Evolutionary conservation across 2,113 vertebrate species (phyloP).

Genomic region (Hypanus sabinus): DNA sequence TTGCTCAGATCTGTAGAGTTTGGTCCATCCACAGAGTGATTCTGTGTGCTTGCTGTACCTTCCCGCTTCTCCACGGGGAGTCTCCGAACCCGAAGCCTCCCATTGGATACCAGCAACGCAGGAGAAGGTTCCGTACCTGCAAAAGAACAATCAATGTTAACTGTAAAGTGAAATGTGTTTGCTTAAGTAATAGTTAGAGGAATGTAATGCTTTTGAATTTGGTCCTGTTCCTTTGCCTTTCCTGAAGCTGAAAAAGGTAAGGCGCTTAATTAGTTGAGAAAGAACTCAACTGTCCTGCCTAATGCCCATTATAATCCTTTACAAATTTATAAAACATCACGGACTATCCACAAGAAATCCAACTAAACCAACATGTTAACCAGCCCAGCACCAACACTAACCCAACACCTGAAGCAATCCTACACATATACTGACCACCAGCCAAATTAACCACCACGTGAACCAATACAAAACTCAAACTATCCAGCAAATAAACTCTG

Average conservation of each 20-base stretch:
- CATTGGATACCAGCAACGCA: constrained; percentile 60
- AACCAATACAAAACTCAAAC: too few species aligned
- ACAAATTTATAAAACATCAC: background rate
- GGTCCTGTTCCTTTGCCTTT: background rate
- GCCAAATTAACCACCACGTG: too few species aligned
- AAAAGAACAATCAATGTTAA: background rate
- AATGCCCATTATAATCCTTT: background rate
- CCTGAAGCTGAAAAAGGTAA: background rate
- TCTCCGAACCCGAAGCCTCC: constrained; percentile 57
- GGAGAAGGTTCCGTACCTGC: constrained; percentile 74
- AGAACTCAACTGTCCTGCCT: background rate
- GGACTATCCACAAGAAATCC: background rate
- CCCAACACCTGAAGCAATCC: background rate
- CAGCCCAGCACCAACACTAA: background rate
- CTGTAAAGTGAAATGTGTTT: background rate
- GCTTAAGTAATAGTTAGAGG: background rate
- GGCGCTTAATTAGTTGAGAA: background rate
- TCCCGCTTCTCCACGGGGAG: constrained; percentile 54
- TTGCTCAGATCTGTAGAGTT: constrained; percentile 53
- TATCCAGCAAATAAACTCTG: background rate
- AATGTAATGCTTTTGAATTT: background rate
- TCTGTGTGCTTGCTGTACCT: constrained; percentile 53
- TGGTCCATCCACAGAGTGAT: constrained; percentile 55
- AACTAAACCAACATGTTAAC: background rate
- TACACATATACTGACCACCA: background rate